These are phyloP conservation scores for Neodon shergylaensis DNA, from an alignment of 2,113 vertebrate species.

Conservation along the genomic window DNA sequence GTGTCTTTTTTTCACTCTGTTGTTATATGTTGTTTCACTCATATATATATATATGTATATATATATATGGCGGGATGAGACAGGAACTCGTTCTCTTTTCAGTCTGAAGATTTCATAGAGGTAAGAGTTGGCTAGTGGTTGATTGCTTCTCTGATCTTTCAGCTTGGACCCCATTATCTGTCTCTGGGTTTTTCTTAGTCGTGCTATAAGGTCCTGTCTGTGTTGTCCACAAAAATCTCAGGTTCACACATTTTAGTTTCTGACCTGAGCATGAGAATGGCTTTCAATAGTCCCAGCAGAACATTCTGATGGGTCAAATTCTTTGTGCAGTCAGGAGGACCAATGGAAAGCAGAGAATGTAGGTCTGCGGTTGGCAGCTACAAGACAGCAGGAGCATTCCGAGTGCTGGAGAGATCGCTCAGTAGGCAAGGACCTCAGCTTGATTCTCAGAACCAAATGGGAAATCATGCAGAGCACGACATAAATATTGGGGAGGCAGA, in stretches of 20 bases:
- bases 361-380: not conserved
- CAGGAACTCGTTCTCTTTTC: too few species aligned
- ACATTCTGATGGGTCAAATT: conserved; percentile 15
- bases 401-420: not conserved
- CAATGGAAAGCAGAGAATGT: not conserved
- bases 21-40: not conserved
- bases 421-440: not conserved
- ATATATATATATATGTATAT: too few species aligned
- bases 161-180: too few species aligned
- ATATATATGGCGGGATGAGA: too few species aligned
- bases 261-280: not conserved
- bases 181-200: not conserved
- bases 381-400: not conserved
- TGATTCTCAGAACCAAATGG: not conserved
- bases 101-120: too few species aligned
- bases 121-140: too few species aligned
- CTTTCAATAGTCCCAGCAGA: not conserved
- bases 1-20: not conserved
- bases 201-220: not conserved
- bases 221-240: not conserved
- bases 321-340: not conserved
- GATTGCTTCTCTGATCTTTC: too few species aligned
- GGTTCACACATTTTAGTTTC: not conserved
- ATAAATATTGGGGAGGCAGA: not conserved
- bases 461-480: not conserved